Evolutionary conservation across 2,797 vertebrate genomes (phyloP).

Genomic region (Sylvilagus floridanus): DNA sequence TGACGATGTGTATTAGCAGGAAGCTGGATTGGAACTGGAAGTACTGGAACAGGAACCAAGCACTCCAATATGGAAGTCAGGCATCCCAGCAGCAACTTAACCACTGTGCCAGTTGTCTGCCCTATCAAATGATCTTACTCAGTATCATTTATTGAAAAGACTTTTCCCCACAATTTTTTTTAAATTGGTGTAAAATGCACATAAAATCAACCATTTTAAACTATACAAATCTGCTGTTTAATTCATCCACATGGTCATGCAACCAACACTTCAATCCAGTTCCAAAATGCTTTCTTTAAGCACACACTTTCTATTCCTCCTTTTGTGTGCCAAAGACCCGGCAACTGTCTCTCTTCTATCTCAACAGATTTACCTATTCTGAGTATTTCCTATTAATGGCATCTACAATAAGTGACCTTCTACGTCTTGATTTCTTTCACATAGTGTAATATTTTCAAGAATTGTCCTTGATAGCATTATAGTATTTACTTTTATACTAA

Average conservation of each 20-base stretch:
- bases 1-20: no score
- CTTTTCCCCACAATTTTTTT: neutral
- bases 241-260: neutral
- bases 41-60: no score
- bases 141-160: neutral
- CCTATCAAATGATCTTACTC: neutral
- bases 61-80: no score
- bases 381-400: neutral
- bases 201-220: neutral
- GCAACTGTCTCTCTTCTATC: neutral
- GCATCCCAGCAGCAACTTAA: no score
- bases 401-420: neutral
- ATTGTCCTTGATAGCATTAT: no score
- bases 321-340: neutral
- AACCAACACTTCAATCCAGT: neutral
- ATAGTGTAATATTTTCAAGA: neutral
- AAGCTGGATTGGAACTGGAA: no score
- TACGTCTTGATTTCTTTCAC: neutral
- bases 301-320: neutral
- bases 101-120: no score
- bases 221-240: neutral
- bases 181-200: neutral
- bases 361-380: neutral
- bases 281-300: neutral
- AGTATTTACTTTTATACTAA: no score